A percentile compares a stretch with the other conserved stretches of the same genome.
These are phyloP conservation scores for Parasteatoda tepidariorum DNA, from an alignment of 1,140 invertebrate genomes.

Conservation along the genomic window DNA sequence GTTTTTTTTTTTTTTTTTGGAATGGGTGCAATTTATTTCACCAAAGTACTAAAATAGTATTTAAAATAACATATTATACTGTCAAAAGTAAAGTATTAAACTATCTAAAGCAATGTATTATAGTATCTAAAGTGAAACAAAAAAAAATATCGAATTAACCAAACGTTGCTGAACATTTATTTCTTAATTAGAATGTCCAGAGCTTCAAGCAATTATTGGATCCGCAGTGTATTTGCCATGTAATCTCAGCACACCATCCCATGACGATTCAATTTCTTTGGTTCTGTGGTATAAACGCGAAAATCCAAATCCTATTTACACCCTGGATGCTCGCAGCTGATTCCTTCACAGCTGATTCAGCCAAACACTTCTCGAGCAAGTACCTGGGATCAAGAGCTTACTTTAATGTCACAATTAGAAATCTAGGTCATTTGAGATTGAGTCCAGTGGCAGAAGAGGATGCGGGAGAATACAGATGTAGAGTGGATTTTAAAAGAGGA, in stretches of 20 bases:
- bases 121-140: too few relatives aligned
- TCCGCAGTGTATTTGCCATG: constrained; percentile 82
- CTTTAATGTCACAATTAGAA: constrained; percentile 61
- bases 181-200: constrained; percentile 56
- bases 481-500: constrained; percentile 82
- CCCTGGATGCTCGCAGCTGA: constrained; percentile 62
- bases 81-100: too few relatives aligned
- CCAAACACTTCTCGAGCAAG: constrained; percentile 46
- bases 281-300: constrained; percentile 86
- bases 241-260: constrained; percentile 79
- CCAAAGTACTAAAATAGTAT: too few relatives aligned
- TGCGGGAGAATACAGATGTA: constrained; percentile 63
- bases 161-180: too few relatives aligned
- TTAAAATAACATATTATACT: too few relatives aligned
- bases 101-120: too few relatives aligned
- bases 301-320: constrained; percentile 61
- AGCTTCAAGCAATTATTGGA: constrained; percentile 75
- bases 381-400: constrained; percentile 46
- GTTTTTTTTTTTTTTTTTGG: too few relatives aligned
- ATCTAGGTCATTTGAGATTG: constrained; percentile 65
- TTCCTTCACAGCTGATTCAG: constrained; percentile 6
- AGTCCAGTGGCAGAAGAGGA: constrained; percentile 55
- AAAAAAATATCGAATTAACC: too few relatives aligned
- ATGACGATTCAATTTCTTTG: constrained; percentile 79
- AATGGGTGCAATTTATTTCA: too few relatives aligned